Evolutionary conservation across 2,888 invertebrate species (phyloP), one percentile per base, ranked within the genome.

Genomic region (Lycophotia porphyrea): DNA sequence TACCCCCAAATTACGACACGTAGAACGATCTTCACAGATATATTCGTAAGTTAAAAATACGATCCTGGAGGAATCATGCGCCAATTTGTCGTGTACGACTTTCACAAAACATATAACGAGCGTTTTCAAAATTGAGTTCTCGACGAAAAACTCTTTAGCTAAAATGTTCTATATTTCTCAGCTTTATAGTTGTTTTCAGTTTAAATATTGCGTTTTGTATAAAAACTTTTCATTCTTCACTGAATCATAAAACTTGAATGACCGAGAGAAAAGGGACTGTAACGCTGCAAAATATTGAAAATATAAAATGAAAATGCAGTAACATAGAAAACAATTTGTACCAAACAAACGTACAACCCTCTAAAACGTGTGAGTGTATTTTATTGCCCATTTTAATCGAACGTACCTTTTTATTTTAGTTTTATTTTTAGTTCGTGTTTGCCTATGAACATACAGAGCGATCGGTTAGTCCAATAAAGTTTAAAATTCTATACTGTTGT

Each of bases 231-330:
- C n/a, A 55, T 47, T 67, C 15, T 67, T 34, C 11, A 18, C 7
- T n/a, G 15, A 55, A 42, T 31, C 24, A 61, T 73, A 73, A 73
- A 60, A 58, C 31, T 73, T 44, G 18, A 73, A 55, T 77, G 9
- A 36, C 5, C n/a, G n/a, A 31, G n/a, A 58, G 58, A 34, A 49
- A 58, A 42, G 7, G 21, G 24, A 15, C 52, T 42, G 5, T 47
- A 5, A 49, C 27, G n/a, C 8, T 18, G 42, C 5, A 69, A 71
- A 69, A 72, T 52, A 66, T 66, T 44, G 36, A 39, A 49, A 65
- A 39, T 39, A 34, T 70, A 60, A 68, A 72, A 78, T 82, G 44
- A 64, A 71, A 80, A 60, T 71, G 36, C 39, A 70, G 34, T 42
- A n/a, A 68, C 58, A 31, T 52, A 39, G 24, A 39, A 70, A 74